Conservation (phyloP, 2,888 invertebrate species). For the Phyllotreta striolata region DNA sequence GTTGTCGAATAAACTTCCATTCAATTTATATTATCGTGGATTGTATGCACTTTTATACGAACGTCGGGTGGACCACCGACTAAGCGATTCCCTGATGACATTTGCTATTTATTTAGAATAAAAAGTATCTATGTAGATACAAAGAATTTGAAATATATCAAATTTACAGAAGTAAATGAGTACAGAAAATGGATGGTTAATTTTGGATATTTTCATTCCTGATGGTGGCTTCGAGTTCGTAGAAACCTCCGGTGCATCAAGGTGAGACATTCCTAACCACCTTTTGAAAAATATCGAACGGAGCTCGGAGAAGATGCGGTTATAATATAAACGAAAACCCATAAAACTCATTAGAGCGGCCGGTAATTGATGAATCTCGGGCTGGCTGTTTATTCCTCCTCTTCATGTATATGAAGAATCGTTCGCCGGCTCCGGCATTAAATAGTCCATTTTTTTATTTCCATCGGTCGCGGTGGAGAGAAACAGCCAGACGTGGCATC, state of each 20-base stretch:
- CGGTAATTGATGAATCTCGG: conserved; percentile 53
- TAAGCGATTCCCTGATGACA: conserved; percentile 2
- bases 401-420: conserved; percentile 21
- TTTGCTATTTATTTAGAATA: no score
- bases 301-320: conserved; percentile 29
- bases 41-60: conserved; percentile 24
- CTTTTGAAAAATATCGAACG: background rate
- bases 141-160: no score
- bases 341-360: conserved; percentile 55
- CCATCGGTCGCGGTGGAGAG: no score
- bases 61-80: conserved; percentile 27
- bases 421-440: conserved; percentile 10
- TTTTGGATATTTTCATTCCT: no score
- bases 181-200: no score
- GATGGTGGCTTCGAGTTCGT: background rate
- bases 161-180: no score
- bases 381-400: conserved; percentile 35
- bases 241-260: background rate
- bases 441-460: no score
- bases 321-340: conserved; percentile 52
- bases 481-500: no score
- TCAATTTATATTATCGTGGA: conserved; percentile 38
- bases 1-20: conserved; percentile 34
- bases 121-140: no score
- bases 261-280: conserved; percentile 1